These are phyloP conservation scores for Reticulitermes speratus DNA, from an alignment of 1,140 invertebrate genomes.

Conservation along the genomic window DNA sequence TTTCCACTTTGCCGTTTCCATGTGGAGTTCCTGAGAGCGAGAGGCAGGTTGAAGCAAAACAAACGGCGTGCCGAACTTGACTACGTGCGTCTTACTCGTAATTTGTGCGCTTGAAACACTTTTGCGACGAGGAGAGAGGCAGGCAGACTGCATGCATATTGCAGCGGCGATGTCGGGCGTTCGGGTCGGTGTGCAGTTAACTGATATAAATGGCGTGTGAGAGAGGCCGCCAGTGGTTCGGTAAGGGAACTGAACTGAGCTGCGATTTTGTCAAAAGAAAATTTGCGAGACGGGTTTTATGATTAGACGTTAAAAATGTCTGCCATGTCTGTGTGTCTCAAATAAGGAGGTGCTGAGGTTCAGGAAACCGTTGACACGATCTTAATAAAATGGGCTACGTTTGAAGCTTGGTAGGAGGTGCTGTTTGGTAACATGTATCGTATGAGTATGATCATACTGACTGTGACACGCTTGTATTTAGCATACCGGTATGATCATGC, in stretches of 20 bases:
- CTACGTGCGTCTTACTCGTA: no score
- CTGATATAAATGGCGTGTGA: neutral
- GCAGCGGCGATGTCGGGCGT: neutral
- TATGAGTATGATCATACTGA: no score
- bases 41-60: no score
- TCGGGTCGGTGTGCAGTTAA: neutral
- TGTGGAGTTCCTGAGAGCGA: no score
- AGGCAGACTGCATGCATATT: neutral
- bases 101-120: neutral
- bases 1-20: no score
- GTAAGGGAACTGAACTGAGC: neutral
- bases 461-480: no score
- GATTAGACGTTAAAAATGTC: neutral
- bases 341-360: neutral
- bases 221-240: neutral
- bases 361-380: no score
- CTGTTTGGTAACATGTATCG: no score
- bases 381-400: no score
- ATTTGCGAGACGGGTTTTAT: neutral
- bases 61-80: no score
- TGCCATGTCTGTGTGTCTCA: neutral
- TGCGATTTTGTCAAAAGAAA: neutral
- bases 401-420: no score
- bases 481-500: no score
- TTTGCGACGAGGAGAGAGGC: neutral